Evolutionary conservation across 2,113 vertebrate species (phyloP).

Genomic region (Regulus satrapa): DNA sequence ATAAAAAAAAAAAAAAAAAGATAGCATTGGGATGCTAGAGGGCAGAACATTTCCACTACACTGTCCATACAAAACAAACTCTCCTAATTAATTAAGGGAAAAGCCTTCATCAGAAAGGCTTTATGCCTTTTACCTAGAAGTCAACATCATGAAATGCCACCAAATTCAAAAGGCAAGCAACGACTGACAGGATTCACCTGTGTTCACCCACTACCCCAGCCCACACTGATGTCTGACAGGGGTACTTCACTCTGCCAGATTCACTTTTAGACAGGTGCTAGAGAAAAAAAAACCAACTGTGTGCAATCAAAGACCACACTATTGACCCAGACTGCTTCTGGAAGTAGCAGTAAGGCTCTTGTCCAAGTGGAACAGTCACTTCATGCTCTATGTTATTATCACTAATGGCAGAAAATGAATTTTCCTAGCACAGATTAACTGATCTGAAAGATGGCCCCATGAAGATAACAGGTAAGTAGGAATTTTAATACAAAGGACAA

Average conservation of each 20-base stretch:
- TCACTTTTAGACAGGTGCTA: neutral
- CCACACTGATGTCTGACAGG: accelerated
- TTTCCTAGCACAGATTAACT: neutral
- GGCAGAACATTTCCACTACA: neutral
- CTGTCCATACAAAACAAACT: neutral
- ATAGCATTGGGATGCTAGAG: neutral
- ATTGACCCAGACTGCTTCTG: neutral
- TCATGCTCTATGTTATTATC: neutral
- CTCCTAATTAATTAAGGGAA: neutral
- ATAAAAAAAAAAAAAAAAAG: neutral
- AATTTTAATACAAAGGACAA: neutral
- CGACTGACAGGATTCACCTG: neutral
- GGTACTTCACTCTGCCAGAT: neutral
- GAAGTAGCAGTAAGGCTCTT: neutral
- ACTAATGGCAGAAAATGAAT: neutral
- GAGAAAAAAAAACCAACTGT: neutral
- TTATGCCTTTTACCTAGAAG: neutral
- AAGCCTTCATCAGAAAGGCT: neutral
- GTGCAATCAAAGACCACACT: neutral
- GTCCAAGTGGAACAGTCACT: neutral
- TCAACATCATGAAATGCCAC: neutral
- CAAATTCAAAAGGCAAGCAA: neutral
- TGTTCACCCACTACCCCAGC: neutral
- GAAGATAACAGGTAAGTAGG: neutral
- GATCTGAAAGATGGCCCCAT: neutral